Evolutionary conservation across 2,113 vertebrate genomes (phyloP).

Genomic region (Lipophrys pholis): DNA sequence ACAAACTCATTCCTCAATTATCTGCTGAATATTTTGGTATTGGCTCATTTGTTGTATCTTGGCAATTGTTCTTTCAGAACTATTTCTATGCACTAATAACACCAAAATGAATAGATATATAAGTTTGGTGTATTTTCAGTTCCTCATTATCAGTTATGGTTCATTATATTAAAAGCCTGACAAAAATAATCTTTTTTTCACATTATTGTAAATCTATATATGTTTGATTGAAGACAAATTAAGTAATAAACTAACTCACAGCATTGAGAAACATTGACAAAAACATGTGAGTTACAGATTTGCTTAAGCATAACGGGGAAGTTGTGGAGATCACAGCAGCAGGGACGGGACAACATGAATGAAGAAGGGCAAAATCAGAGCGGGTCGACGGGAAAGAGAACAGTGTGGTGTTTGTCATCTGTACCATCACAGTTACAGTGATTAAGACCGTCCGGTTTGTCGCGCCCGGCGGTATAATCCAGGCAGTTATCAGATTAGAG

Average conservation of each 20-base stretch:
- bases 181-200: too few species aligned
- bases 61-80: too few species aligned
- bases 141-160: too few species aligned
- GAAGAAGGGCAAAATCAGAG: conserved; percentile 8
- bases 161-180: too few species aligned
- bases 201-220: too few species aligned
- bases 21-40: too few species aligned
- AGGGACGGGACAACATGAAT: conserved; percentile 17
- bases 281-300: neutral
- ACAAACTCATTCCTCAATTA: too few species aligned
- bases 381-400: conserved; percentile 7
- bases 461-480: conserved; percentile 58
- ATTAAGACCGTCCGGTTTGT: conserved; percentile 29
- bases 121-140: neutral
- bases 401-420: neutral
- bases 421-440: conserved; percentile 20
- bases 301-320: neutral
- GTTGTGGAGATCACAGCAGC: conserved; percentile 11
- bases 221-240: too few species aligned
- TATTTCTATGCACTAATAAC: too few species aligned
- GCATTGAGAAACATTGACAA: neutral
- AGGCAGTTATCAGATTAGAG: conserved; percentile 71
- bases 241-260: neutral
- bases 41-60: too few species aligned
- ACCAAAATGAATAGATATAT: neutral